Evolutionary conservation across 64 coral and sea anemone genomes (phyloP).

Genomic region (Catalaphyllia jardinei): DNA sequence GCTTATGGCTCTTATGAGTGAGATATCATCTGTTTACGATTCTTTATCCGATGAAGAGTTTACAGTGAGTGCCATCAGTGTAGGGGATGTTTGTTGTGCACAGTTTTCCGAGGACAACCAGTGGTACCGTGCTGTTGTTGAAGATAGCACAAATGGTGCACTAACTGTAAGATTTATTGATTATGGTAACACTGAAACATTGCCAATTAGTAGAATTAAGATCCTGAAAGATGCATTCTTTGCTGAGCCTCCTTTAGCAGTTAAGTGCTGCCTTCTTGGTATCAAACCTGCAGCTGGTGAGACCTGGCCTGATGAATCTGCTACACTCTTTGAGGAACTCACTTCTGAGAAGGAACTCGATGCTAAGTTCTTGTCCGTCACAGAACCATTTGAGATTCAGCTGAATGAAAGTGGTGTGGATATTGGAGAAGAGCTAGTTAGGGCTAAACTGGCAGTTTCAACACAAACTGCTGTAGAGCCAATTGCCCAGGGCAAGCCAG

Average conservation of each 20-base stretch:
- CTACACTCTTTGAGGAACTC: slow-evolving; percentile 14
- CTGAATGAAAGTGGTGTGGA: slow-evolving; percentile 29
- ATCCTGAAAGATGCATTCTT: slow-evolving; percentile 38
- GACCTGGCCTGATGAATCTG: slow-evolving; percentile 42
- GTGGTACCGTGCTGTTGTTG: slow-evolving; percentile 83
- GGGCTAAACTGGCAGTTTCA: not conserved
- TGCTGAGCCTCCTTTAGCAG: slow-evolving; percentile 33
- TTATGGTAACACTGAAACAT: slow-evolving; percentile 81
- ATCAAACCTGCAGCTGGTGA: slow-evolving; percentile 19
- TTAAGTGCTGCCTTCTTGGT: slow-evolving; percentile 62
- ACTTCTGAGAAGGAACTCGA: slow-evolving; percentile 46
- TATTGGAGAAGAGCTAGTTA: slow-evolving; percentile 43
- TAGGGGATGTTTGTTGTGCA: slow-evolving; percentile 51
- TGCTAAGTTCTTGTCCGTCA: slow-evolving; percentile 37
- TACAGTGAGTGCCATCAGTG: not conserved
- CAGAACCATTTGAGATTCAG: slow-evolving; percentile 47
- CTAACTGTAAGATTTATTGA: slow-evolving; percentile 76
- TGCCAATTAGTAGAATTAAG: slow-evolving; percentile 24
- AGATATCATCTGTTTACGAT: slow-evolving; percentile 48
- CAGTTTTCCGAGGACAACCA: slow-evolving; percentile 67
- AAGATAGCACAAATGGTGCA: not conserved
- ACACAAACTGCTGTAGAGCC: not conserved
- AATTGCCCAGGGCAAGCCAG: not conserved
- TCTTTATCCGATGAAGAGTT: not conserved
- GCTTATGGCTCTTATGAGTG: slow-evolving; percentile 29